phyloP scores from a whole-genome alignment of 37 sponge, comb jelly and placozoan genomes.

The Aphrocallistes beatrix region DNA sequence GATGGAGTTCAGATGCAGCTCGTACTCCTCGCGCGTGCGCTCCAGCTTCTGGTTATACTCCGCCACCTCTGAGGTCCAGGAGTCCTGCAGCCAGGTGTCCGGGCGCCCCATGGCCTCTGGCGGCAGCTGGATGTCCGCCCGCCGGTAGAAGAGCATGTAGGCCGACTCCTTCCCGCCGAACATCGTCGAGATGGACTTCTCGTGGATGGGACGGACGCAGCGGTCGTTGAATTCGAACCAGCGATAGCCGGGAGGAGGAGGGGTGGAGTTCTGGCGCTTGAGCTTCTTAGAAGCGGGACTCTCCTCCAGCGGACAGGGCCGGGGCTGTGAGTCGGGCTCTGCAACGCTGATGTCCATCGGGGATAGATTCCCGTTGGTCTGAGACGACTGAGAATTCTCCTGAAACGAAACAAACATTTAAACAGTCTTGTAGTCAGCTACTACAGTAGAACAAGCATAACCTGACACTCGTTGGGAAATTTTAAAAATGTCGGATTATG shows the following conservation, averaged over 20 bases:
- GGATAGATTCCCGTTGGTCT: neutral
- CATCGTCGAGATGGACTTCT: slow-evolving; percentile 34
- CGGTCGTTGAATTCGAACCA: slow-evolving; percentile 82
- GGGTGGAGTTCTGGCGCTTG: neutral
- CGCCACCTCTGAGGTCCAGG: neutral
- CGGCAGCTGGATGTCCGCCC: slow-evolving; percentile 30
- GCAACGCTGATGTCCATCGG: neutral
- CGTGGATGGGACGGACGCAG: slow-evolving; percentile 33
- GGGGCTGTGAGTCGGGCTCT: neutral
- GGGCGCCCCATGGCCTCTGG: slow-evolving; percentile 25
- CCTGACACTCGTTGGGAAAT: too few relatives aligned
- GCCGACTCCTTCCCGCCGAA: slow-evolving; percentile 72
- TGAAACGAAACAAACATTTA: neutral
- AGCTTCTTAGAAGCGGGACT: neutral
- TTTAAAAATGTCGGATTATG: too few relatives aligned
- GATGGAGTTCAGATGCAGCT: neutral
- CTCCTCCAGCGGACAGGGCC: neutral
- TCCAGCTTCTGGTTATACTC: neutral
- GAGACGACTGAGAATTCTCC: neutral
- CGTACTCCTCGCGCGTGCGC: neutral
- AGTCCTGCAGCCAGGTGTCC: neutral
- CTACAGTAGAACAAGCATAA: too few relatives aligned
- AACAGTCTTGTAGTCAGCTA: neutral
- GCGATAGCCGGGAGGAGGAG: slow-evolving; percentile 40
- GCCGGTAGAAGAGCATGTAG: slow-evolving; percentile 83